Percentiles rank a stretch among this genome's conserved stretches.
Conservation (phyloP, 2,797 vertebrate species). For the Sciurus vulgaris region DNA sequence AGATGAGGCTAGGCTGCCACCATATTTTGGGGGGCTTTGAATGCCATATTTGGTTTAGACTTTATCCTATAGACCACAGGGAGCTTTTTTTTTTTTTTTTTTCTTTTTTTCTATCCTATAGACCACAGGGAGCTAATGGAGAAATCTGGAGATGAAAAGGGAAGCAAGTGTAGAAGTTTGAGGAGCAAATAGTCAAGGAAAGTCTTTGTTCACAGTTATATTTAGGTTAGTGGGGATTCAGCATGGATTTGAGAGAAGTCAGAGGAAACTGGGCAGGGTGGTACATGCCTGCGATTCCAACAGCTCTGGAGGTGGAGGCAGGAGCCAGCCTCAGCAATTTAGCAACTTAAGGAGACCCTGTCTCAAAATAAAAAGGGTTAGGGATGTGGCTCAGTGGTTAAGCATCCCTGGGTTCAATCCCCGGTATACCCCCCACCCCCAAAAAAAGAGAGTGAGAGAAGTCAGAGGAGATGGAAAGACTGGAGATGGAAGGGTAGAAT, state of each 20-base stretch:
- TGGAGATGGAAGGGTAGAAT: not conserved
- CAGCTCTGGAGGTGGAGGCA: no score
- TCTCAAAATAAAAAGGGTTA: no score
- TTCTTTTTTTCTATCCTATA: no score
- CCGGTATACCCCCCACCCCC: no score
- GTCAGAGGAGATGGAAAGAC: not conserved
- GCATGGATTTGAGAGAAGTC: not conserved
- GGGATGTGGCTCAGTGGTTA: no score
- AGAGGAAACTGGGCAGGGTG: not conserved
- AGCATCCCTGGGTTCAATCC: no score
- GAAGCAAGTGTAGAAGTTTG: not conserved
- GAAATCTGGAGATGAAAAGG: not conserved
- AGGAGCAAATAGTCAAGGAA: not conserved
- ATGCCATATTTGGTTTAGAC: not conserved
- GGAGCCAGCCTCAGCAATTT: no score
- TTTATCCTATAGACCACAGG: not conserved
- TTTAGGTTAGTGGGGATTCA: not conserved
- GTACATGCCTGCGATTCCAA: no score
- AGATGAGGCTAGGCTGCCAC: not conserved
- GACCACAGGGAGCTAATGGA: slow-evolving; percentile 1
- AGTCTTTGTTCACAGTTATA: not conserved
- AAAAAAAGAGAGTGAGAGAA: no score
- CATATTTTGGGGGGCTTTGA: not conserved
- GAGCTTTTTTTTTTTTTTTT: no score
- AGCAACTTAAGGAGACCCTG: no score